Base-by-base conservation (phyloP, 2,888 invertebrate genomes). In the Himalopsyche anomala region DNA sequence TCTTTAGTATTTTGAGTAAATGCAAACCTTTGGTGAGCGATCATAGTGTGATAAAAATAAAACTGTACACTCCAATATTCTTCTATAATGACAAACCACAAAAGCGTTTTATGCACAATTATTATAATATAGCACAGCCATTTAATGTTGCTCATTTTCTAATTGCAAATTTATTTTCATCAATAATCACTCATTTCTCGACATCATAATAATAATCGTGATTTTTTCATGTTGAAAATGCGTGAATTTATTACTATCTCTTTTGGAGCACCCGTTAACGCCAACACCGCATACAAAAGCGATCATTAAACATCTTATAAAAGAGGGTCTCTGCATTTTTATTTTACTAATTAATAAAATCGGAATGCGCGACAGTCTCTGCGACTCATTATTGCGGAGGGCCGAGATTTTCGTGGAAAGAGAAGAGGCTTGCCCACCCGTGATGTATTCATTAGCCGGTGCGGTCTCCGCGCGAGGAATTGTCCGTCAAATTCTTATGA, bases 401-500 rank as follows among this genome's bases (percentile, higher is more conserved):
- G 55, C 36, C 79, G 79, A 84, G 79, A 79, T 84, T 80, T 88
- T 88, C 84, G 85, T 86, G 84, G 85, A 85, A 84, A 28, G 83
- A 28, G 19, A 28, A 80, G 38, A 51, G 74, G 51, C 81, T 80
- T 62, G 85, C 74, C 88, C 88, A 88, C 88, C 88, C 88, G 88
- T 88, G 88, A 88, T 88, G 88, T 87, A 88, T 87, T 88, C 88
- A 88, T 88, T 88, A 88, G 88, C 80, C 80, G 42, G 40, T 40
- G 38, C 42, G 38, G 80, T 42, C 80, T 80, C 80, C 42, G 80
- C 79, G 42, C 19, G 69, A 83, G 56, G 42, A 62, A 42, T 42
- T 74, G 87, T 36, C 84, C 85, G 82, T 88, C 88, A 88, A 85
- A 88, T 88, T 88, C 88, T 84, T 88, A 88, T 88, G 88, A 88